Evolutionary conservation across 2,888 invertebrate species (phyloP), one percentile per base, ranked within the genome.

Genomic region (Eilema depressum): DNA sequence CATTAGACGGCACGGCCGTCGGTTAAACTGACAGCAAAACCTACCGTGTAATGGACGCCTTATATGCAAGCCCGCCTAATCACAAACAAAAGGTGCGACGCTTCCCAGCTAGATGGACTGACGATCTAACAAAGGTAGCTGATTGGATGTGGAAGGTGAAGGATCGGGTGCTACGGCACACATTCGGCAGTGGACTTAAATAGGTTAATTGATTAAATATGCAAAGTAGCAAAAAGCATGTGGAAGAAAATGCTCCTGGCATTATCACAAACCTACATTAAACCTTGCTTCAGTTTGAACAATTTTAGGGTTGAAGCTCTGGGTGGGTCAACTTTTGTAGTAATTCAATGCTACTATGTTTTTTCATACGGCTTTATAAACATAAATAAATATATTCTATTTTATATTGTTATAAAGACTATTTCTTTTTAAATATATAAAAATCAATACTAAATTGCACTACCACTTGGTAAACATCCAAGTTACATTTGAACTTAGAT

Each of bases 351-450:
- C n/a, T 20, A 53, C 53, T 10, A 59, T 59, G 26, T 25, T 14
- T 10, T 53, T 47, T 20, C 47, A 47, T 47, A 47, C 2, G 10
- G 53, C 7, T 53, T 53, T 53, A n/a, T n/a, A 53, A 53, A 53
- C n/a, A 53, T 53, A n/a, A 53, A 53, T 53, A 53, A 53, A n/a
- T 53, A 53, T 53, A 53, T 53, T 47, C 14, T 59, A 59, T 59
- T 23, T 59, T 59, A 47, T 47, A 47, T 47, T 47, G 7, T 47
- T 47, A 41, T 47, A 53, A 53, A 53, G 53, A n/a, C 53, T 47
- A 47, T 20, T 47, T 47, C 47, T 53, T 53, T 59, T 41, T 26
- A 26, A n/a, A 33, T 14, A 47, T 25, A 28, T 60, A 28, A 60
- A 60, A 60, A 28, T 10, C 53, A n/a, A n/a, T n/a, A n/a, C n/a